Evolutionary conservation across 2,113 vertebrate genomes (phyloP).

Genomic region (Ptilonorhynchus violaceus): DNA sequence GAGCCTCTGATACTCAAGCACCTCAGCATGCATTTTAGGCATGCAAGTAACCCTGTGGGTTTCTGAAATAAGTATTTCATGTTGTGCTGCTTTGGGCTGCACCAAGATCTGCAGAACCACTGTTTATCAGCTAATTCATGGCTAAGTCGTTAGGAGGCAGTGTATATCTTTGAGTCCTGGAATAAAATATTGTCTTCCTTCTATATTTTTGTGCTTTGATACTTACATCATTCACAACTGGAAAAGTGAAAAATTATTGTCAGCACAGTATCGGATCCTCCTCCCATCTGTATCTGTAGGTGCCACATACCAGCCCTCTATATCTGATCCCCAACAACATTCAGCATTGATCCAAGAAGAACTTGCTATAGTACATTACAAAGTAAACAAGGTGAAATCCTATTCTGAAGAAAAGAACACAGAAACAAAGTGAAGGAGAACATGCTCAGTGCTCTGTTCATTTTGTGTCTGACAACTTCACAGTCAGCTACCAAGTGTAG

Average conservation of each 20-base stretch:
- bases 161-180: neutral
- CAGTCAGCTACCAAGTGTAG: neutral
- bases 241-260: neutral
- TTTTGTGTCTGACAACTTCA: neutral
- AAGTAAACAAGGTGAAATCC: neutral
- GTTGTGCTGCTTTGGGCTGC: neutral
- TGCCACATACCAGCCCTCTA: neutral
- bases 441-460: neutral
- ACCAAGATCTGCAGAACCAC: neutral
- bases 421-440: neutral
- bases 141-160: neutral
- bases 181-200: neutral
- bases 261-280: rapidly evolving
- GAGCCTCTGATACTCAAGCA: neutral
- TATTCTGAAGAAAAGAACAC: neutral
- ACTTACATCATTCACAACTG: neutral
- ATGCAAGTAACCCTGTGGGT: neutral
- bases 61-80: neutral
- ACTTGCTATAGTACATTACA: neutral
- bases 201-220: neutral
- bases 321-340: neutral
- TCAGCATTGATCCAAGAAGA: neutral
- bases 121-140: neutral
- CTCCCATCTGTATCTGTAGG: neutral
- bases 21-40: neutral